Conservation (phyloP, 1,140 invertebrate species). For the Gonioctena quinquepunctata region DNA sequence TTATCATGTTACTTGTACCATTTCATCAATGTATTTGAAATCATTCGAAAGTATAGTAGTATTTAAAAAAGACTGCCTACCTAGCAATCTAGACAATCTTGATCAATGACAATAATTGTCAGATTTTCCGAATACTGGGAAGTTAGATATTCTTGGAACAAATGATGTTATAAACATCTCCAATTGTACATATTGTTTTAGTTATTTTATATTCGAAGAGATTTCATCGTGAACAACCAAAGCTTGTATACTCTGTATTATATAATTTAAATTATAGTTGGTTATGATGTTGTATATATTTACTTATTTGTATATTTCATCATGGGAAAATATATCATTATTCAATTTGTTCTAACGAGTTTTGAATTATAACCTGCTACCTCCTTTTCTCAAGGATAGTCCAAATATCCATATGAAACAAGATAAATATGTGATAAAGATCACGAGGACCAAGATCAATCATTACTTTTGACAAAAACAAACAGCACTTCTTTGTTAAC, state of each 20-base stretch:
- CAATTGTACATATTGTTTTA: neutral
- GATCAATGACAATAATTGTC: neutral
- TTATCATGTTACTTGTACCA: too few relatives aligned
- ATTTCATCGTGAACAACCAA: conserved; percentile 36
- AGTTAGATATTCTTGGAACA: neutral
- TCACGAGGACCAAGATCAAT: too few relatives aligned
- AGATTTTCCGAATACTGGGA: neutral
- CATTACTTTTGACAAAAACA: too few relatives aligned
- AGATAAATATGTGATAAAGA: too few relatives aligned
- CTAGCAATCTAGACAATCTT: too few relatives aligned
- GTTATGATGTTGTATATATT: conserved; percentile 30
- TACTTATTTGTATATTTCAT: conserved; percentile 25
- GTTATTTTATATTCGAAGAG: conserved; percentile 7
- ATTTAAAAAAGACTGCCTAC: neutral
- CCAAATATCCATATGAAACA: too few relatives aligned
- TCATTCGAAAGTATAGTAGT: too few relatives aligned
- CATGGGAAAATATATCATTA: conserved; percentile 33
- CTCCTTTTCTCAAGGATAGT: too few relatives aligned
- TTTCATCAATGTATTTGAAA: too few relatives aligned
- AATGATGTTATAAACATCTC: neutral
- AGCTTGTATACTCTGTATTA: conserved; percentile 42
- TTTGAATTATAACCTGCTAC: neutral
- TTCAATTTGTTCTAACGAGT: conserved; percentile 11
- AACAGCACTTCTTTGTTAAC: too few relatives aligned
- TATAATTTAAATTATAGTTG: conserved; percentile 26